phyloP scores from a whole-genome alignment of 1,140 invertebrate genomes.

The Orchesella cincta region DNA sequence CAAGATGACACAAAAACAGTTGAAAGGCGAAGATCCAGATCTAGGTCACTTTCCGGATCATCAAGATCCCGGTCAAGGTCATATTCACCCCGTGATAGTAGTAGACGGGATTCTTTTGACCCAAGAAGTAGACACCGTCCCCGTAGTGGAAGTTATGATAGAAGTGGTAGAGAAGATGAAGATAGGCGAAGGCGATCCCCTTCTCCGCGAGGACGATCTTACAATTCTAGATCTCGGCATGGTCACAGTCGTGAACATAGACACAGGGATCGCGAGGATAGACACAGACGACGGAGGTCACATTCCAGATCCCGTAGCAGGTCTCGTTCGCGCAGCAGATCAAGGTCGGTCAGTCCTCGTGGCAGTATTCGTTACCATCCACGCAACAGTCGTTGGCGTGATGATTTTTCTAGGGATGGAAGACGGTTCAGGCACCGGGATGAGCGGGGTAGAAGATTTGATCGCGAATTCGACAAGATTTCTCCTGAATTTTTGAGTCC shows the following conservation, averaged over 20 bases:
- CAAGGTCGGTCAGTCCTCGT: neutral
- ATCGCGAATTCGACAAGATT: neutral
- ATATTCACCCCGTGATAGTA: conserved; percentile 33
- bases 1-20: conserved; percentile 8
- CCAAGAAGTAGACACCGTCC: neutral
- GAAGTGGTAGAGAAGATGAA: conserved; percentile 15
- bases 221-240: neutral
- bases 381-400: conserved; percentile 16
- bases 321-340: conserved; percentile 28
- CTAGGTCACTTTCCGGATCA: conserved; percentile 15
- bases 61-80: conserved; percentile 37
- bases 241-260: neutral
- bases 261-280: neutral
- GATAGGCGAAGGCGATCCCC: neutral
- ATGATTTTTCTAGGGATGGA: neutral
- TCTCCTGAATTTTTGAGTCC: conserved; percentile 3
- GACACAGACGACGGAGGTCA: conserved; percentile 2
- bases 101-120: neutral
- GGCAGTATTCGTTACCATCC: neutral
- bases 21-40: conserved; percentile 5
- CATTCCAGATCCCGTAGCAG: conserved; percentile 19
- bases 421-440: neutral
- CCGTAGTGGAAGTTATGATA: neutral
- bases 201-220: neutral
- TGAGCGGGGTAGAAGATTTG: neutral